phyloP scores from a whole-genome alignment of 2,113 vertebrate genomes.

The Otis tarda region DNA sequence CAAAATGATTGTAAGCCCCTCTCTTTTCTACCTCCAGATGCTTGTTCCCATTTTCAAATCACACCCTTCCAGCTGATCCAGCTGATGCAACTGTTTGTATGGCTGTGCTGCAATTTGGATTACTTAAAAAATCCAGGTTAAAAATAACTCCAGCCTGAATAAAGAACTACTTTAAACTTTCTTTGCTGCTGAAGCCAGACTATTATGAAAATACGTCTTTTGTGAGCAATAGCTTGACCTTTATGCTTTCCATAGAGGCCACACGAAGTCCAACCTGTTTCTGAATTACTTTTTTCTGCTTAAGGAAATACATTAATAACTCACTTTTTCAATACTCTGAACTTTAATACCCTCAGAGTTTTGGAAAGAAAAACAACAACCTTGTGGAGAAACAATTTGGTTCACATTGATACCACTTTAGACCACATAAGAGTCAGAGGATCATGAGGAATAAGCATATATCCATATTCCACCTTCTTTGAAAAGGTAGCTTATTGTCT shows the following conservation, averaged over 20 bases:
- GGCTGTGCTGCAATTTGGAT: not conserved
- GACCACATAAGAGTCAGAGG: not conserved
- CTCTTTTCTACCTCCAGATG: not conserved
- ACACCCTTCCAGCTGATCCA: not conserved
- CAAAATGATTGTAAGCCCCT: not conserved
- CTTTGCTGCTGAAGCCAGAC: not conserved
- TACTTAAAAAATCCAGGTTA: not conserved
- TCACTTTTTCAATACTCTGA: not conserved
- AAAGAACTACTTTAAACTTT: not conserved
- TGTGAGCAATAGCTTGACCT: not conserved
- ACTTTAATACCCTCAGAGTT: not conserved
- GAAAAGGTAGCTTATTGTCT: not conserved
- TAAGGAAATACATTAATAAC: not conserved
- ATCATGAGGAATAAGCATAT: not conserved
- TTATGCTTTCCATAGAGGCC: not conserved
- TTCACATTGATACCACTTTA: not conserved
- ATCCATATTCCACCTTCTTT: not conserved
- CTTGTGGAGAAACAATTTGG: not conserved
- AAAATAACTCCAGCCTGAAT: not conserved
- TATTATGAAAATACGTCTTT: not conserved
- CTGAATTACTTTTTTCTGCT: not conserved
- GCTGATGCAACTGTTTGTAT: not conserved
- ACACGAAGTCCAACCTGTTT: not conserved
- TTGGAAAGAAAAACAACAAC: not conserved
- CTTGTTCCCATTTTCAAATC: not conserved